Evolutionary conservation across 2,113 vertebrate species (phyloP).

Genomic region (Campylorhamphus procurvoides): DNA sequence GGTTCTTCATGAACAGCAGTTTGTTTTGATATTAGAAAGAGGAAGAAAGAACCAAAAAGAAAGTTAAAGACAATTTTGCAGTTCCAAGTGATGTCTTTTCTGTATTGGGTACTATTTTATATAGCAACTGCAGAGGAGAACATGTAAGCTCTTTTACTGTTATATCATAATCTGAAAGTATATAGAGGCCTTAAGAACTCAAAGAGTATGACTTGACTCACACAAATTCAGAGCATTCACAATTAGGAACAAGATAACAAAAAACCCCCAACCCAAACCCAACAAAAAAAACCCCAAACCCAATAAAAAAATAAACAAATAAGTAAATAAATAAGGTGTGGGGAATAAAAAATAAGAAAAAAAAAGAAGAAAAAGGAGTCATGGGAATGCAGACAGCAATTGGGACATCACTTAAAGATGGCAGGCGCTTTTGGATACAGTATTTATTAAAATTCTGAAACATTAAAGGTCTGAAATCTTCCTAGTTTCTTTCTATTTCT

Average conservation of each 20-base stretch:
- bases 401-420: background rate
- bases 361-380: background rate
- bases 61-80: background rate
- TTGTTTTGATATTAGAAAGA: background rate
- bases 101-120: background rate
- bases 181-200: background rate
- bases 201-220: background rate
- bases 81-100: background rate
- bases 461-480: background rate
- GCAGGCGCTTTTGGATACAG: background rate
- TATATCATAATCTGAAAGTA: background rate
- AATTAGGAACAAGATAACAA: background rate
- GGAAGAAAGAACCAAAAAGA: background rate
- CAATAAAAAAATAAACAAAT: too few relatives aligned
- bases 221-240: background rate
- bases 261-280: rapidly evolving
- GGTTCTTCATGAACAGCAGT: background rate
- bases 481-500: background rate
- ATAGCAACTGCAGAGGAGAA: background rate
- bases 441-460: background rate
- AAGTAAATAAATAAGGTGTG: too few relatives aligned
- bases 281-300: too few relatives aligned
- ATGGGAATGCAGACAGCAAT: rapidly evolving
- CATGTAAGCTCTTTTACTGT: background rate
- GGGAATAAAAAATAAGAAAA: background rate